Evolutionary conservation across 2,113 vertebrate species (phyloP).

Genomic region (Leptobrachium ailaonicum): DNA sequence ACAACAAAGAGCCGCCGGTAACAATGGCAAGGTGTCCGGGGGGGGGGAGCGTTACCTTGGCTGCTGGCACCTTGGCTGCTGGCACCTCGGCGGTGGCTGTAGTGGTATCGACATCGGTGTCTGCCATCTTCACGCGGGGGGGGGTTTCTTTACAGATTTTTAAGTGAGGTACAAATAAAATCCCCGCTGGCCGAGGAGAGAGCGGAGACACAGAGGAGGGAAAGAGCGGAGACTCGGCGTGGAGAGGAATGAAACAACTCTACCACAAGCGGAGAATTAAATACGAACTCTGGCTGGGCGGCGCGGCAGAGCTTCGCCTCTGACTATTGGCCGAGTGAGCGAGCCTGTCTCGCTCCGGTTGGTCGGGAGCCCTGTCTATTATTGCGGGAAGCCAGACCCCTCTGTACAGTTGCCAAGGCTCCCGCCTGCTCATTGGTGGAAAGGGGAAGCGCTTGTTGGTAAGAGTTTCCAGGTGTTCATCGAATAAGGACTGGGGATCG

Average conservation of each 20-base stretch:
- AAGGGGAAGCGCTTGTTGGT: neutral
- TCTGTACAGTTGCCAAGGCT: neutral
- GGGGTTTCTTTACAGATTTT: slow-evolving; percentile 15
- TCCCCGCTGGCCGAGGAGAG: neutral
- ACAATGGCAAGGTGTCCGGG: slow-evolving; percentile 37
- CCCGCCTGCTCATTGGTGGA: neutral
- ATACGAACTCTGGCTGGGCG: slow-evolving; percentile 42
- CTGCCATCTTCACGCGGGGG: slow-evolving; percentile 68
- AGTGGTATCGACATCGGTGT: slow-evolving; percentile 72
- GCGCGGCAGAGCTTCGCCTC: slow-evolving; percentile 17
- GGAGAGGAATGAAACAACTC: slow-evolving; percentile 61
- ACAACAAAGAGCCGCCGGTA: slow-evolving; percentile 36
- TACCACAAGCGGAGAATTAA: slow-evolving; percentile 57
- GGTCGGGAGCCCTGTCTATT: neutral
- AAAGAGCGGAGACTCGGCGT: slow-evolving; percentile 46
- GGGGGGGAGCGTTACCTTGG: neutral
- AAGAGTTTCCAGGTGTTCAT: too few relatives aligned
- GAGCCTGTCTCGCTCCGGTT: neutral
- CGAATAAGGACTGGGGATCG: too few relatives aligned
- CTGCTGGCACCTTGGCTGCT: slow-evolving; percentile 61
- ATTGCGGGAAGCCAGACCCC: neutral
- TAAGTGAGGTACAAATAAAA: slow-evolving; percentile 17
- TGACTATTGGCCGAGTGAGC: neutral
- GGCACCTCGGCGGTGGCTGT: slow-evolving; percentile 52
- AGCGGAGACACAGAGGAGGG: neutral